Conservation (phyloP, 2,888 invertebrate genomes). For the Orthonevra nobilis region DNA sequence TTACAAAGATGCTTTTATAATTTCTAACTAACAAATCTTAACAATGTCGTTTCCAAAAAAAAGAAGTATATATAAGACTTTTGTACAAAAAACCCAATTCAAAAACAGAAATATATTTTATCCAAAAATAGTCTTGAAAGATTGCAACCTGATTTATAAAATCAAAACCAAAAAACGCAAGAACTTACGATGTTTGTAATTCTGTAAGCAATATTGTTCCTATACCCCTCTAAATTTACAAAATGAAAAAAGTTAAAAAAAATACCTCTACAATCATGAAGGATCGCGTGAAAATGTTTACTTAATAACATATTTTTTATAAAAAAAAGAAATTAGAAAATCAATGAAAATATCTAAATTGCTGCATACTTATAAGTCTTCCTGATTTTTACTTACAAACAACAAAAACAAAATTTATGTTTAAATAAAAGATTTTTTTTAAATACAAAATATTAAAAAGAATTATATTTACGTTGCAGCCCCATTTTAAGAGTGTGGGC, state of each 20-base stretch:
- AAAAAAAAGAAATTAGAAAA: constrained; percentile 32
- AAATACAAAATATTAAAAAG: constrained; percentile 5
- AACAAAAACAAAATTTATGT: constrained; percentile 13
- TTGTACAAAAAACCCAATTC: not conserved
- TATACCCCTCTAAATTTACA: constrained; percentile 50
- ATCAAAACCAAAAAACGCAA: constrained; percentile 3
- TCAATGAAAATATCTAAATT: constrained; percentile 7
- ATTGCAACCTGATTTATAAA: constrained; percentile 25
- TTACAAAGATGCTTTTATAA: not conserved
- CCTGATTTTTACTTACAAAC: constrained; percentile 50
- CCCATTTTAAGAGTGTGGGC: constrained; percentile 25
- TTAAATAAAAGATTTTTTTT: constrained; percentile 25
- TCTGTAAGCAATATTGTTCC: constrained; percentile 46
- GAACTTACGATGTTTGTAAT: constrained; percentile 31
- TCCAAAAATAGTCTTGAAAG: constrained; percentile 25
- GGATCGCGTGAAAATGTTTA: constrained; percentile 7
- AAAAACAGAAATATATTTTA: constrained; percentile 18
- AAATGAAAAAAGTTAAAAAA: constrained; percentile 18
- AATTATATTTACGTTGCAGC: constrained; percentile 45
- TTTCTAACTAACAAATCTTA: no score
- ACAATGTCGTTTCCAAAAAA: not conserved
- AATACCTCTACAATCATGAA: constrained; percentile 51
- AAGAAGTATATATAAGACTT: not conserved
- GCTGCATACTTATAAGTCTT: constrained; percentile 54
- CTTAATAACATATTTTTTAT: constrained; percentile 3